Evolutionary conservation across 2,888 invertebrate genomes (phyloP), one percentile per base, ranked within the genome.

Genomic region (Temnothorax unifasciatus): DNA sequence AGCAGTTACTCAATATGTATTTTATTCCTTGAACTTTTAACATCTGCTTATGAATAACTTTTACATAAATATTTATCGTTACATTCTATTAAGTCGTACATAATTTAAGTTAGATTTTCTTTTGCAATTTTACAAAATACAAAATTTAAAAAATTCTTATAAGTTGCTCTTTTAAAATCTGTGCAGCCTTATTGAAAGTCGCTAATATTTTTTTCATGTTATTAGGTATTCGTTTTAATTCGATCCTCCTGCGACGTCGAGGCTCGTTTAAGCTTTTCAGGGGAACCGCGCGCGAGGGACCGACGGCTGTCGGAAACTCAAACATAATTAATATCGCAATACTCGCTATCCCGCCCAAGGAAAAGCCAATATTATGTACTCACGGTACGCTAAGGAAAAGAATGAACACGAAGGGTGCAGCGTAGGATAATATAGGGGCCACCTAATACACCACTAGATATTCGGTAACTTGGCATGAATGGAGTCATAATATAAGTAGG

Each of bases 381-480:
- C 21, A 29, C 57, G 57, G 52, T 63, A n/a, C 25, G 41, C 50
- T 9, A 64, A 38, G 52, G 54, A 34, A 44, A 57, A 38, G 34
- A 64, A 47, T 29, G 38, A 61, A 66, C 59, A 64, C 59, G 54
- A 85, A 59, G 38, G 76, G 77, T 52, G 83, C 34, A 61, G 61
- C 25, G 59, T 34, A 68, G 79, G 82, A 85, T 64, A 61, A 76
- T 81, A 77, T 83, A 83, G 81, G 87, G 84, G 82, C 76, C 66
- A 73, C 68, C 84, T 88, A 90, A 92, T 92, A 90, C 86, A 86
- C 88, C 87, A 89, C 92, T 90, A 90, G 91, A 89, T 93, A 92
- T 91, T 92, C 90, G 88, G 90, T 90, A 93, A 93, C 91, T 93
- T 92, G 89, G 90, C 91, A 91, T 91, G 93, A 93, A 93, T 92